Base-by-base conservation (phyloP, 2,113 vertebrate genomes). In the Manacus vitellinus region DNA sequence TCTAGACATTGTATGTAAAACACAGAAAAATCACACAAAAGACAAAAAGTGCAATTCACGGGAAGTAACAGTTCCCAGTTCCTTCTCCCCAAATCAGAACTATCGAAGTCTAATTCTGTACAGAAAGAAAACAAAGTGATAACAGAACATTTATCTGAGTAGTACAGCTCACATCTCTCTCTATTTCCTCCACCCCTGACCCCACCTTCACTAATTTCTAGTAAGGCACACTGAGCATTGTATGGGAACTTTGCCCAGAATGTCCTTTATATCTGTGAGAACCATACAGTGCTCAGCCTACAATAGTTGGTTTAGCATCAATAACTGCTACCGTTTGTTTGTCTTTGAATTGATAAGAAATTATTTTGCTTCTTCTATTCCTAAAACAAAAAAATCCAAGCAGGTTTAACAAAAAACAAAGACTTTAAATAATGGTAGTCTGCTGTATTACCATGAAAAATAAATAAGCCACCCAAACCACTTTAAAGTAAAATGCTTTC, bases 301-400 rank as follows among this genome's bases (percentile, higher is more conserved):
- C 35, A 71, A 6, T 0, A 49, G 59, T 9, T 37, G 44, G 12
- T 71, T 66, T 16, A 83, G 44, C 58, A 85, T 20, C 0, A 0
- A 76, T 46, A 79, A 15, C 43, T 0, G 0, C 56, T 56, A 47
- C 52, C 33, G 43, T 66, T 52, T 81, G n/a, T 23, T 82, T 70
- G n/a, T 17, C 25, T 88, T 82, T 17, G 30, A 61, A 67, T 21
- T 63, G 51, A 21, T 82, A 82, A 61, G 65, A 68, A 78, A 85
- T 41, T 58, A 73, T 22, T 88, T 85, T 73, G 14, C 56, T 85
- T 28, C 58, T 70, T 72, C 68, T 52, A 2, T 47, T 66, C 24
- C 24, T 39, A 39, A 76, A 2, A 79, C 16, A 59, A 85, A 88
- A 88, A 79, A 56, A 59, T 27, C 4, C 27, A 75, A 47, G 47